Base-by-base conservation (phyloP, 2,888 invertebrate genomes). In the Gari tellinella region DNA sequence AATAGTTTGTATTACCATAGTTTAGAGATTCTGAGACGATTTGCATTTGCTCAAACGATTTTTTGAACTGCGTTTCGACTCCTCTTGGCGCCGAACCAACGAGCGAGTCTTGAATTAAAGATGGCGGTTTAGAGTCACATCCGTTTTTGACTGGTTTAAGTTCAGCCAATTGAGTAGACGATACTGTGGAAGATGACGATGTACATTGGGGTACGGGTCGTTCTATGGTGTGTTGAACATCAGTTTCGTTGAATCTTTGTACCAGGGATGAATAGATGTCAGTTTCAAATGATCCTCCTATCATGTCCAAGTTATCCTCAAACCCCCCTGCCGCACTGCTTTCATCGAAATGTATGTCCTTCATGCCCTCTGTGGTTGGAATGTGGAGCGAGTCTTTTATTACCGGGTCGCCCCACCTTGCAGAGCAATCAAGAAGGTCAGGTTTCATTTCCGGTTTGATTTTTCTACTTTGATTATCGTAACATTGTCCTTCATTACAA, bases 61-160 rank as follows among this genome's bases (percentile, higher is more conserved):
- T 69, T 38, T 64, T 61, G 37, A 63, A 69, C 23, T 68, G 52
- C 26, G 48, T 66, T 53, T 79, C 79, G 4, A 72, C 21, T 19
- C 51, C 58, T 62, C 66, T 61, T 10, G 72, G 66, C 10, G 69
- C 40, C 15, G 73, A 66, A 37, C 64, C 69, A 17, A 63, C 57
- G 10, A 68, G 64, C n/a, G 64, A 46, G 31, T 79, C 72, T 48
- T 68, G 72, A 48, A 49, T 55, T 43, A 19, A 38, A 8, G 68
- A 62, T 45, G 62, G 53, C 19, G 61, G 66, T 21, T 75, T 63
- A 8, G 52, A 45, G 17, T 77, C 80, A 14, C 55, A 23, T 31
- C 60, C 55, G 17, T 70, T 62, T 46, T 53, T 55, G 8, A 78
- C 38, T 1, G 86, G 78, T 64, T 85, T 84, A 12, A 87, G 80